Evolutionary conservation across 2,888 invertebrate species (phyloP).

Genomic region (Drosophila planitibia): DNA sequence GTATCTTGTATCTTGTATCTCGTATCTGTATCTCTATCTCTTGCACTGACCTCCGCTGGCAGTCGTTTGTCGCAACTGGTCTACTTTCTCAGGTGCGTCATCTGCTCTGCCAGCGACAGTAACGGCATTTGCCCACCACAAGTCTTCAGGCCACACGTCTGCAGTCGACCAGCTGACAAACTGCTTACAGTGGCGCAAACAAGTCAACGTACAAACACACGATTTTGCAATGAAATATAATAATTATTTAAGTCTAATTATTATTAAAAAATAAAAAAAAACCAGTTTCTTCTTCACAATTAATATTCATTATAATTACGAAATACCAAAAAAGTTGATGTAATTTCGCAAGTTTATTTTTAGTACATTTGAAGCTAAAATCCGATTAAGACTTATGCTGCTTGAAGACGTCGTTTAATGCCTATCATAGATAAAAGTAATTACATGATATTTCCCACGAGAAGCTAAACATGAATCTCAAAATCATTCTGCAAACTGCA

Average conservation of each 20-base stretch:
- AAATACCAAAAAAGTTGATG: neutral
- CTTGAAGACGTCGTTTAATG: neutral
- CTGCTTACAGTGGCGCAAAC: neutral
- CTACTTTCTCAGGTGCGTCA: constrained; percentile 72
- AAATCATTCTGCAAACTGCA: neutral
- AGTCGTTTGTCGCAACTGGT: constrained; percentile 32
- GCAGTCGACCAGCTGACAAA: constrained; percentile 45
- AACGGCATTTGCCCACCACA: constrained; percentile 31
- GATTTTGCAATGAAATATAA: neutral
- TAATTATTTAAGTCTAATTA: neutral
- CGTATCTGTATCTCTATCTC: constrained; percentile 5
- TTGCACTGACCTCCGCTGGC: constrained; percentile 11
- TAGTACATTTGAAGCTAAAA: neutral
- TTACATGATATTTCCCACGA: constrained; percentile 5
- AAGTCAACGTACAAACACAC: neutral
- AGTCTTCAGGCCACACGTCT: constrained; percentile 1
- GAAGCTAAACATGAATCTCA: neutral
- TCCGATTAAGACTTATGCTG: no score
- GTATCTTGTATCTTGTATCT: neutral
- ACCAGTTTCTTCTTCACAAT: no score
- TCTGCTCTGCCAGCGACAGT: constrained; percentile 28
- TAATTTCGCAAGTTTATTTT: neutral
- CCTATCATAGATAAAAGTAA: neutral
- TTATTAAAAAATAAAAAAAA: neutral
- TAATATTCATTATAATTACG: neutral